Conservation (phyloP, 2,888 invertebrate genomes). For the Brachypterus glaber region DNA sequence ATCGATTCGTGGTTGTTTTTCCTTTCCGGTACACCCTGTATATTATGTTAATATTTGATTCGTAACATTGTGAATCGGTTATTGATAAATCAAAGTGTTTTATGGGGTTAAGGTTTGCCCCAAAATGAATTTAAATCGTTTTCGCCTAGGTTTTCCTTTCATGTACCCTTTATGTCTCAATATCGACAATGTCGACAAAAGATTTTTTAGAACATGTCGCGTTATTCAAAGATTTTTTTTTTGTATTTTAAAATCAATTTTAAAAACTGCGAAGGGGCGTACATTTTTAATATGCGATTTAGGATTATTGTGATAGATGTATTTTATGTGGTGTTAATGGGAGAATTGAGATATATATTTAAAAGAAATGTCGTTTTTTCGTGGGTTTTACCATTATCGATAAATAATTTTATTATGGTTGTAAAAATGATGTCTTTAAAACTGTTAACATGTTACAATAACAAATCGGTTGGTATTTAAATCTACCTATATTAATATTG, state of each 20-base stretch:
- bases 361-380: too few species aligned
- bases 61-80: conserved; percentile 36
- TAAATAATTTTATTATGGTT: too few species aligned
- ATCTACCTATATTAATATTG: too few species aligned
- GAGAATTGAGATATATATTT: conserved; percentile 33
- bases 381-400: too few species aligned
- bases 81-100: conserved; percentile 35
- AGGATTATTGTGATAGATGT: conserved; percentile 26
- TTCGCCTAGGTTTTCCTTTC: conserved; percentile 24
- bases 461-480: too few species aligned
- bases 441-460: too few species aligned
- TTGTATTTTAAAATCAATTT: conserved; percentile 19
- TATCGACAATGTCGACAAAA: conserved; percentile 33
- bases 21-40: too few species aligned
- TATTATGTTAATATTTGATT: too few species aligned
- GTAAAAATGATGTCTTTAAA: too few species aligned
- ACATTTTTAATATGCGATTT: conserved; percentile 38
- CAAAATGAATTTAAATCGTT: conserved; percentile 39
- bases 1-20: too few species aligned
- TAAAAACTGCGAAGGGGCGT: conserved; percentile 31
- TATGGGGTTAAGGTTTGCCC: conserved; percentile 31
- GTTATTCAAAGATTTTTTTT: conserved; percentile 27
- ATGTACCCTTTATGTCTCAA: conserved; percentile 24
- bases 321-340: conserved; percentile 38
- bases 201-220: conserved; percentile 26